Base-by-base conservation (phyloP, 30 jellyfish, hydroid and myxozoan species). In the Aurelia sp. region DNA sequence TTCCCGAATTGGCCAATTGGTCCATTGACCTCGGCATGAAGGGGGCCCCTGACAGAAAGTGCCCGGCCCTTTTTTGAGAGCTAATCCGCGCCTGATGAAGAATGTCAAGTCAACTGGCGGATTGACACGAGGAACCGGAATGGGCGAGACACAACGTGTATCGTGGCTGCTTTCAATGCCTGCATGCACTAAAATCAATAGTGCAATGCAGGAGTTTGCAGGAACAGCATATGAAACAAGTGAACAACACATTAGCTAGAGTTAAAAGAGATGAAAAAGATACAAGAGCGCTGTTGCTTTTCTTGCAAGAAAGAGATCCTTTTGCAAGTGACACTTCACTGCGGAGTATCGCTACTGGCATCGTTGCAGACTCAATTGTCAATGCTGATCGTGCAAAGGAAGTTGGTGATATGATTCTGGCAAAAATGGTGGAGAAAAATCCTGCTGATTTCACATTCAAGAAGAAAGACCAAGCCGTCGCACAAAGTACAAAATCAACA, bases 181-280 rank as follows among this genome's bases (percentile, higher is more conserved):
- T 11, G 84, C 63, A 13, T 33, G 82, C 58, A 87, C 93, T 52
- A 67, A 88, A 27, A 62, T 68, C 5, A 67, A 82, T 50, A 11
- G 77, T 33, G 87, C 92, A 0, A 67, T 82, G 86, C 92, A 82
- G 38, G 81, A 33, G 57, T 55, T 67, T 18, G 66, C 92, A 17
- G 70, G 59, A 15, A 48, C 55, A 24, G 65, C 48, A 4, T 82
- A 82, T 51, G 71, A 69, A 27, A 13, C 92, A 68, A 82, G 86
- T 57, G 92, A 84, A 64, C 88, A 71, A 74, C 84, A 86, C 80
- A 86, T 75, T 24, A 27, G 64, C 89, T 17, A 64, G 90, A 53
- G 16, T 35, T 55, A 31, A 63, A 22, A 40, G 87, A 21, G 91
- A 86, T 66, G 51, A 27, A 52, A 64, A 86, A 52, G 95, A 83